A percentile compares a stretch with the other conserved stretches of the same genome.
Evolutionary conservation across 2,888 invertebrate genomes (phyloP).

Genomic region (Hyposoter didymator): DNA sequence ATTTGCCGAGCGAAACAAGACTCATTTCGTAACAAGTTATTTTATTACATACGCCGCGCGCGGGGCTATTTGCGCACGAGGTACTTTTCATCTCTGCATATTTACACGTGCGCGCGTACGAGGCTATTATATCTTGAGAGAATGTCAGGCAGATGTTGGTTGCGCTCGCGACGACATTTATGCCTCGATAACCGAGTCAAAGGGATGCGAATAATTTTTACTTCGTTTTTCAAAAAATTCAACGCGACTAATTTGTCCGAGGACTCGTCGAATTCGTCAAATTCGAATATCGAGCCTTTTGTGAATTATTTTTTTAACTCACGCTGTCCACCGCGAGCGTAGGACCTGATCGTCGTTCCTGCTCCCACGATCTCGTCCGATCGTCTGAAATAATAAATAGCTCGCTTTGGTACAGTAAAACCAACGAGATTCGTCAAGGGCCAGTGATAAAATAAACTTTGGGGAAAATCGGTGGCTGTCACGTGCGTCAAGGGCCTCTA

Average conservation of each 20-base stretch:
- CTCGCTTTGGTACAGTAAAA: neutral
- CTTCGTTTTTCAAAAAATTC: neutral
- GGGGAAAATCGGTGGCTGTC: conserved; percentile 39
- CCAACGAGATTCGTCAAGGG: conserved; percentile 7
- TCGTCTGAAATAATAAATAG: conserved; percentile 56
- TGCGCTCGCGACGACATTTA: conserved; percentile 14
- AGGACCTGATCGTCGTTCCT: too few species aligned
- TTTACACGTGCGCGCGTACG: conserved; percentile 5
- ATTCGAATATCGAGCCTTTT: neutral
- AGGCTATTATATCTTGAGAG: conserved; percentile 19
- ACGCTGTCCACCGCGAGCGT: too few species aligned
- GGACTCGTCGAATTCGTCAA: too few species aligned
- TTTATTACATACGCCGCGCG: conserved; percentile 59
- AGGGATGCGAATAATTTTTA: neutral
- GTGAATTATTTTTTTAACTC: neutral
- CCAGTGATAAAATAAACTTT: conserved; percentile 53
- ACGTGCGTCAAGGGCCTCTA: conserved; percentile 15
- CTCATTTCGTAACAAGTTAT: conserved; percentile 61
- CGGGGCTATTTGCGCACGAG: conserved; percentile 38
- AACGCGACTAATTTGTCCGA: too few species aligned
- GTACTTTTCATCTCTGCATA: conserved; percentile 14
- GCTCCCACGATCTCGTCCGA: conserved; percentile 34
- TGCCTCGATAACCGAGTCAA: neutral
- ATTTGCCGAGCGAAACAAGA: conserved; percentile 51
- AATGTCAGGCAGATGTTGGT: conserved; percentile 20